Conservation (phyloP, 2,113 vertebrate genomes). For the Capreolus pygargus region DNA sequence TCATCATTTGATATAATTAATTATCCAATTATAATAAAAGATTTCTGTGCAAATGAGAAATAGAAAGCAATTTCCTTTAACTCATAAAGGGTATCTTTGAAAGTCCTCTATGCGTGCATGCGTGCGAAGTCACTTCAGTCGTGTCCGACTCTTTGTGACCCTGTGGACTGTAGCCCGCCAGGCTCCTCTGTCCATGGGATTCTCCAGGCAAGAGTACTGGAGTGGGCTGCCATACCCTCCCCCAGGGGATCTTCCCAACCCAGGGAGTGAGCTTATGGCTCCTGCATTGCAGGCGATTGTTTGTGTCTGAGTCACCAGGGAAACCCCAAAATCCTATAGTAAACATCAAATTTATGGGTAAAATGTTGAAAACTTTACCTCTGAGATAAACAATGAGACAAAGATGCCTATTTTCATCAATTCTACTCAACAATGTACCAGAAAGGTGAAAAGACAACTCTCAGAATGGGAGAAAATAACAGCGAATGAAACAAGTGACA, state of each 20-base stretch:
- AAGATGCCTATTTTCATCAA: not conserved
- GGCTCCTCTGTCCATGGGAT: not conserved
- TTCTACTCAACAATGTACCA: conserved; percentile 15
- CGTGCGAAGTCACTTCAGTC: not conserved
- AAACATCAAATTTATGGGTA: not conserved
- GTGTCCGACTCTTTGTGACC: not conserved
- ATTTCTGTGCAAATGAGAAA: not conserved
- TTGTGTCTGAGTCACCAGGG: not conserved
- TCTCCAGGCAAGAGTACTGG: not conserved
- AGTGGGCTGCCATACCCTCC: not conserved
- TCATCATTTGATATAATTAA: conserved; percentile 14
- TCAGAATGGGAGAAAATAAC: not conserved
- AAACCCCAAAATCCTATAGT: not conserved
- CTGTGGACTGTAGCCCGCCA: not conserved
- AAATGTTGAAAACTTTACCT: conserved; percentile 15
- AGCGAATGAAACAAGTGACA: not conserved
- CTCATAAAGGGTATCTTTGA: not conserved
- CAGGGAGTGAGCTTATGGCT: not conserved
- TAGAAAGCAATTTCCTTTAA: not conserved
- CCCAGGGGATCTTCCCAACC: not conserved
- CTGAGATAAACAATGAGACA: not conserved
- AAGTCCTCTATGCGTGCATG: not conserved
- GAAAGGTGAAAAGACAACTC: not conserved
- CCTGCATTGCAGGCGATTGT: not conserved
- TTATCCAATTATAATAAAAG: conserved; percentile 3